Base-by-base conservation (phyloP, 2,797 vertebrate genomes). In the Rhynchonycteris naso region DNA sequence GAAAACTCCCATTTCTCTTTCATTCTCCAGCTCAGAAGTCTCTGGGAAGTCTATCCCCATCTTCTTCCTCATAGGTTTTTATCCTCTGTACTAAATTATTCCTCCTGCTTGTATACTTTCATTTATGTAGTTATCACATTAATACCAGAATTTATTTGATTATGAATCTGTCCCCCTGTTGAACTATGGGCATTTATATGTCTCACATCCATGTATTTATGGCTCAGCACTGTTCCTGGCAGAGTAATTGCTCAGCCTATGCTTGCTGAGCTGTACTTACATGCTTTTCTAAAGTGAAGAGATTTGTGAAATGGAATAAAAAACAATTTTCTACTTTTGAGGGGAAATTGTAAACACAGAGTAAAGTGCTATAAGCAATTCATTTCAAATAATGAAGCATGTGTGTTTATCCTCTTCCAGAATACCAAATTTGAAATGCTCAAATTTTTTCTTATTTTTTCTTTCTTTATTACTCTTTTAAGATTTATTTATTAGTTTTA, bases 201-300 rank as follows among this genome's bases (percentile, higher is more conserved):
- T 86, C 50, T 71, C n/a, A 69, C 58, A 2, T 74, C 69, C 7
- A 3, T 76, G 9, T 95, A 52, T 6, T 52, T 81, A 91, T 91
- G 83, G 59, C 72, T 93, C 93, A 47, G 9, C 38, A 63, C 18
- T 59, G 59, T 50, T 84, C 54, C 16, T 66, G 50, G 5, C 74
- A 83, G 38, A 90, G 58, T 54, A 72, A 33, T 58, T 93, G 30
- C 10, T 89, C 8, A 89, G 28, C 50, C 58, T 79, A 35, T 92
- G 52, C 26, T 76, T 88, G 10, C 22, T 52, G 72, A 75, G 22
- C 26, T 87, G 21, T 71, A 66, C 61, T 86, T 82, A 76, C 75
- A 91, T 92, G 75, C 66, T 21, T 59, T 14, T 79, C 56, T 50
- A 84, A 83, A 80, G 68, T 90, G 38, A 92, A 86, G 15, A 95